Evolutionary conservation across 2,888 invertebrate genomes (phyloP), one percentile per base, ranked within the genome.

Genomic region (Drosophila pullipes): DNA sequence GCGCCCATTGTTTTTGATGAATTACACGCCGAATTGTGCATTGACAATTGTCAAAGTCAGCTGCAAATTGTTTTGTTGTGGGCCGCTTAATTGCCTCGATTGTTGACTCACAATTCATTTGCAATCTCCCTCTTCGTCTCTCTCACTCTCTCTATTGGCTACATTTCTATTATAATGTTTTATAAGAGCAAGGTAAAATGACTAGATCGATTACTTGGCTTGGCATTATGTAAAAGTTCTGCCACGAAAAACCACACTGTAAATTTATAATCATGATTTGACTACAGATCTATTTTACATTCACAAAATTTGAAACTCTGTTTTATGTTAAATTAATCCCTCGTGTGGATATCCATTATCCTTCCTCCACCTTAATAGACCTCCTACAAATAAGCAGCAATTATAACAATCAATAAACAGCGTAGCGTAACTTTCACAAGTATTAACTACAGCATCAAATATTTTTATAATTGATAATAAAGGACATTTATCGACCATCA

Each of bases 31-130:
- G 65, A 78, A 77, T 80, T 72, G 77, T 74, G 68, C 84, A 79
- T 61, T 73, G 83, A 74, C 82, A 74, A 89, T 76, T 83, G 87
- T 68, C 79, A 62, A 70, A 81, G 81, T 85, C 80, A 70, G 30
- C 65, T 69, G 80, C 83, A 90, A 85, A 84, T 87, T 84, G 88
- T 75, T 84, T 87, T 67, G 67, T 37, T 69, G 67, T 72, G 39
- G 63, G 44, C 55, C 59, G 35, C 57, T 70, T 81, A 81, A 81
- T 81, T 81, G 81, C 61, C 58, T 37, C 60, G 69, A 81, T 78
- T 81, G 81, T 81, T 82, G 64, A 60, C 71, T 71, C 61, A 54
- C 75, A 65, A 60, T 74, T 68, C 60, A 62, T 54, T 73, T 68
- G 50, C 54, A 49, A 52, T 53, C 13, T 52, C 37, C 35, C 54